These are phyloP conservation scores for Atractosteus spatula DNA, from an alignment of 2,113 vertebrate species.

Conservation along the genomic window DNA sequence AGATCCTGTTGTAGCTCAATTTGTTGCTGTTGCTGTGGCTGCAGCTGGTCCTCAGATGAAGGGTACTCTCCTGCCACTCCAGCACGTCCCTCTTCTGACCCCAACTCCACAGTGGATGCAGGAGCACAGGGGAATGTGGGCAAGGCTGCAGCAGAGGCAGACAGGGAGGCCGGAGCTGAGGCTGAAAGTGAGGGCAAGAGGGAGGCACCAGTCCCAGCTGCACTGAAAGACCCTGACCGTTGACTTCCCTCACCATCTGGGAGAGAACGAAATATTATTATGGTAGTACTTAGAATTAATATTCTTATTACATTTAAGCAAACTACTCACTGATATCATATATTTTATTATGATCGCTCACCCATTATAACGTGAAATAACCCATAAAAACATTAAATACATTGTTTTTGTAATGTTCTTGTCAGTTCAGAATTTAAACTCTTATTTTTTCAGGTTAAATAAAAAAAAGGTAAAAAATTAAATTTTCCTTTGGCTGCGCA, in stretches of 20 bases:
- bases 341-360: too few relatives aligned
- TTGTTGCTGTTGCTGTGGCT: constrained; percentile 46
- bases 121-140: too few relatives aligned
- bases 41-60: constrained; percentile 22
- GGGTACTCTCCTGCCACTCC: constrained; percentile 21
- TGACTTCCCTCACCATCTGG: constrained; percentile 58
- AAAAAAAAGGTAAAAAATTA: too few relatives aligned
- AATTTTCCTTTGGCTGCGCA: too few relatives aligned
- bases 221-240: constrained; percentile 49
- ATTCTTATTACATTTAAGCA: too few relatives aligned
- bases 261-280: too few relatives aligned
- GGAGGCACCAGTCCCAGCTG: constrained; percentile 34
- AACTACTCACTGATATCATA: too few relatives aligned
- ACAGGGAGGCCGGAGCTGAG: constrained; percentile 1
- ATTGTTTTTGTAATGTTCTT: not conserved
- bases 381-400: not conserved
- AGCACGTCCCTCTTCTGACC: constrained; percentile 30
- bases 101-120: constrained; percentile 31
- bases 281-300: too few relatives aligned
- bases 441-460: too few relatives aligned
- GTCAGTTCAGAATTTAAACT: too few relatives aligned
- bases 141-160: constrained; percentile 31
- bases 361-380: too few relatives aligned
- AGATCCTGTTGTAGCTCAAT: constrained; percentile 40
- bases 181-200: constrained; percentile 24